Conservation (phyloP, 2,113 vertebrate species). For the Ancistrus triradiatus region DNA sequence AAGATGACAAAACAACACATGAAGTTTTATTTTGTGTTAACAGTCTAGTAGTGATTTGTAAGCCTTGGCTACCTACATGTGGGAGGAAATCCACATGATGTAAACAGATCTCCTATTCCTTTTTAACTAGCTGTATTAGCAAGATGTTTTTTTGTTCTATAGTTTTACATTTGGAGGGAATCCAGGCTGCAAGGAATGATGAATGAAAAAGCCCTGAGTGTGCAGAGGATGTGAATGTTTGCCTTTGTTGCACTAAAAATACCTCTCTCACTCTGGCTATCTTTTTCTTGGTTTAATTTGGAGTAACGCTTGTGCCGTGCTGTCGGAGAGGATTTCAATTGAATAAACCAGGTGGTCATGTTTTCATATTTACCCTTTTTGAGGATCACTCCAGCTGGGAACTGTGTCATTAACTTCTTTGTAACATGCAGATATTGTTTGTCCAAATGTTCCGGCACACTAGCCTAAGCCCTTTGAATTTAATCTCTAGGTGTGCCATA, state of each 20-base stretch:
- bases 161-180: conserved; percentile 15
- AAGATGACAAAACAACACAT: too few relatives aligned
- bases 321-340: conserved; percentile 32
- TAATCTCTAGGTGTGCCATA: conserved; percentile 7
- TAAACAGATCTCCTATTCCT: conserved; percentile 22
- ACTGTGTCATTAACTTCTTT: neutral
- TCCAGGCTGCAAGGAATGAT: conserved; percentile 19
- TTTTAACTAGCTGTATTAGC: conserved; percentile 16
- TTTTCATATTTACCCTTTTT: neutral
- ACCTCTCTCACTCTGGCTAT: neutral
- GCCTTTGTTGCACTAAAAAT: conserved; percentile 19
- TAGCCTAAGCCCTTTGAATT: neutral
- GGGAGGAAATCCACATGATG: conserved; percentile 18
- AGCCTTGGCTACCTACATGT: too few relatives aligned
- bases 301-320: conserved; percentile 34
- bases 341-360: conserved; percentile 7
- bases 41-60: too few relatives aligned
- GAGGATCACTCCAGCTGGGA: neutral
- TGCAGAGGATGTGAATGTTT: conserved; percentile 29
- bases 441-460: conserved; percentile 1
- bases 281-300: conserved; percentile 31
- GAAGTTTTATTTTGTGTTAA: too few relatives aligned
- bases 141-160: conserved; percentile 19
- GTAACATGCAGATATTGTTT: conserved; percentile 1
- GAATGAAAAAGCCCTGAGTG: conserved; percentile 8